Evolutionary conservation across 2,888 invertebrate genomes (phyloP).

Genomic region (Rhaphigaster nebulosa): DNA sequence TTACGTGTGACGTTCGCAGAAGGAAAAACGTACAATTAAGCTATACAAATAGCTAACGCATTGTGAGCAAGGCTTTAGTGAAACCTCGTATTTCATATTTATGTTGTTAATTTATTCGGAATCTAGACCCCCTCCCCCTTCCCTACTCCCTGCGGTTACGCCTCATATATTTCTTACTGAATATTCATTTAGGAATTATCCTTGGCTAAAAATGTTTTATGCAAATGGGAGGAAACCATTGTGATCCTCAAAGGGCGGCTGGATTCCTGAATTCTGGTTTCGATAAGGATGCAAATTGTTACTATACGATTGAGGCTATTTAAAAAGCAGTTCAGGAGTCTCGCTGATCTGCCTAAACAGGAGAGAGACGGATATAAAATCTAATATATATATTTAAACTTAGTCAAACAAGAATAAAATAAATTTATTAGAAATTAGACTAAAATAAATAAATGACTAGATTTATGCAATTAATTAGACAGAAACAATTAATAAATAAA

Average conservation of each 20-base stretch:
- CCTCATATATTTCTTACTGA: slow-evolving; percentile 35
- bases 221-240: not conserved
- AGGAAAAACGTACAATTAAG: not conserved
- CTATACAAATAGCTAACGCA: not conserved
- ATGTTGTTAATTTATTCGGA: slow-evolving; percentile 33
- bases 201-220: slow-evolving; percentile 33
- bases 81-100: slow-evolving; percentile 31
- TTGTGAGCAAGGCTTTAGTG: not conserved
- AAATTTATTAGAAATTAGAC: too few relatives aligned
- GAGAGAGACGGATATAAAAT: not conserved
- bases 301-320: not conserved
- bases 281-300: slow-evolving; percentile 20
- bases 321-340: not conserved
- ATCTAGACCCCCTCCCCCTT: not conserved
- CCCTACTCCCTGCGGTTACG: not conserved
- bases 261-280: slow-evolving; percentile 3
- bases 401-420: too few relatives aligned
- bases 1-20: not conserved
- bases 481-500: too few relatives aligned
- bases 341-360: not conserved
- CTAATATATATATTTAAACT: not conserved
- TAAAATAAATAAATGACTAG: too few relatives aligned
- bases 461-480: too few relatives aligned
- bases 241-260: not conserved
- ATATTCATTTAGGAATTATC: slow-evolving; percentile 27